Evolutionary conservation across 2,797 vertebrate species (phyloP), one percentile per base, ranked within the genome.

Genomic region (Poliocrania exsul): DNA sequence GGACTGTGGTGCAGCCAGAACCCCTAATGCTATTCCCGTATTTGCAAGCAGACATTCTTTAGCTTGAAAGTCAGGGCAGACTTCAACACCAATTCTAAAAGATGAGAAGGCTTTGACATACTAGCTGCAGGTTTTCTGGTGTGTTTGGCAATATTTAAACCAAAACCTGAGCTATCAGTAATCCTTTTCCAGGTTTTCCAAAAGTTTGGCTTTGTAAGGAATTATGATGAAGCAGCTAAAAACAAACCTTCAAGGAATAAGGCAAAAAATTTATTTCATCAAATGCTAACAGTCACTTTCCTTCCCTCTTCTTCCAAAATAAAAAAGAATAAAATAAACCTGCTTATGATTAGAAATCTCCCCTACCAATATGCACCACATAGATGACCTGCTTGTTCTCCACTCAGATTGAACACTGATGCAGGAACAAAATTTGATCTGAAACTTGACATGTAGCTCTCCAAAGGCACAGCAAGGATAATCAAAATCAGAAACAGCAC

Each of bases 401-500:
- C 25, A 75, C 28, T 25, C 13, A 80, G 13, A 60, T 0, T 0
- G 0, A 81, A 65, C 29, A 46, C 0, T 16, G n/a, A 84, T 16
- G 8, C 10, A 74, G 72, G 28, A 88, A 62, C 13, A 79, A 62
- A 90, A 71, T 37, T 17, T 42, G 9, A 83, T 37, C 44, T 47
- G 56, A 71, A 86, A 72, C 13, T 21, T 56, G 35, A 29, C 31
- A 35, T 2, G 8, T 29, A 56, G 47, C 5, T 71, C 38, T 56
- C 26, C n/a, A 74, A 74, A 91, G 31, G 50, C 16, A 28, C 1
- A 7, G 33, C 26, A 72, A 64, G 10, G 25, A 60, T 10, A 74
- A 64, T 42, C 31, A 79, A 38, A 73, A 77, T 24, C 29, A 88
- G 70, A 66, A 88, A 37, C 1, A 2, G 62, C 54, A 72, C 31